A percentile compares a stretch with the other conserved stretches of the same genome.
phyloP scores from a whole-genome alignment of 2,113 vertebrate species.

The Notothenia coriiceps region DNA sequence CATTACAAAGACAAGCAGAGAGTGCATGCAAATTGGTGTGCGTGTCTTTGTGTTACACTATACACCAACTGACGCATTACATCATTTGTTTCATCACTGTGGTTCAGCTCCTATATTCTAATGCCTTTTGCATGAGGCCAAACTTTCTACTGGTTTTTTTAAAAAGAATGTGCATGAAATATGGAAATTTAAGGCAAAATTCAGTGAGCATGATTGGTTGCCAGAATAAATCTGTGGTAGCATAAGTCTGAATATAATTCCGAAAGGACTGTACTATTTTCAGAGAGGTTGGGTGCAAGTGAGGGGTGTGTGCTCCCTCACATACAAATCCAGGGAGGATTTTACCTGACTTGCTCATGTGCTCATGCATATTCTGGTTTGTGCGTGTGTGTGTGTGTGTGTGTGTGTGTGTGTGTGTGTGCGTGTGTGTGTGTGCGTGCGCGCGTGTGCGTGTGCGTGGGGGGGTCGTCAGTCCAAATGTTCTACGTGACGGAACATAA shows the following conservation, averaged over 20 bases:
- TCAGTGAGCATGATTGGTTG: conserved; percentile 59
- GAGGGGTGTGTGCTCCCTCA: conserved; percentile 18
- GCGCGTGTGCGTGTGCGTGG: not conserved
- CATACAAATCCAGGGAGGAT: conserved; percentile 39
- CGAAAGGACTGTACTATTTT: conserved; percentile 39
- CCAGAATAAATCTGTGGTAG: conserved; percentile 50
- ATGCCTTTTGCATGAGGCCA: conserved; percentile 33
- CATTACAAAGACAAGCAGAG: conserved; percentile 16
- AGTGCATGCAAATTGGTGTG: conserved; percentile 22
- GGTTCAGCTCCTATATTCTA: conserved; percentile 42
- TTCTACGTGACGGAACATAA: conserved; percentile 75
- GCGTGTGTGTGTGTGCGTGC: conserved; percentile 4
- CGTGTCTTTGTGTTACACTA: conserved; percentile 2
- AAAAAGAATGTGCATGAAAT: conserved; percentile 47
- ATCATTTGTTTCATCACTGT: conserved; percentile 52
- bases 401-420: conserved; percentile 13
- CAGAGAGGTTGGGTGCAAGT: conserved; percentile 28
- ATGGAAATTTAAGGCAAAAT: conserved; percentile 45
- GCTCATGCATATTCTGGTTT: conserved; percentile 36
- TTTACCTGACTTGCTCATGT: conserved; percentile 52
- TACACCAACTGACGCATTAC: conserved; percentile 48
- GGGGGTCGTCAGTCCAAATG: conserved; percentile 62
- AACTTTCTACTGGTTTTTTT: conserved; percentile 28
- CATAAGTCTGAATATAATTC: conserved; percentile 50
- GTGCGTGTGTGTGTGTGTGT: conserved; percentile 7